These are phyloP conservation scores for Aphaenogaster ashmeadi DNA, from an alignment of 1,140 invertebrate genomes.

Conservation along the genomic window DNA sequence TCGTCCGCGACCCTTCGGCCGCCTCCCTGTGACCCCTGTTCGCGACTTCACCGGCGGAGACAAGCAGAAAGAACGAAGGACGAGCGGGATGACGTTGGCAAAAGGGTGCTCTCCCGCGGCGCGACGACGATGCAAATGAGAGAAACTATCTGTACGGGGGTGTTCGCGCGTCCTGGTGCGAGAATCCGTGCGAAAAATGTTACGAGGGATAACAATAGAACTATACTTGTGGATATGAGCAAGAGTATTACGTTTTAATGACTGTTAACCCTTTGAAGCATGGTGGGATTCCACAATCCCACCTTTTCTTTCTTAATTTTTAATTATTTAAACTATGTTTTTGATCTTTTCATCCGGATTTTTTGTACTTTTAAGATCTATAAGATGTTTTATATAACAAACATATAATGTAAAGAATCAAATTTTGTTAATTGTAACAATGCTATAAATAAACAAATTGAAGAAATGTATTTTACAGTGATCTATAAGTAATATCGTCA, in stretches of 20 bases:
- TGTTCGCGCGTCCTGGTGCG: not conserved
- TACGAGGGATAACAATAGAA: constrained; percentile 19
- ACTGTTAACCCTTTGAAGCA: not conserved
- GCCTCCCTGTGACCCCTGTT: not conserved
- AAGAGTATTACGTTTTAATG: not conserved
- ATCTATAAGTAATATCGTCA: no score
- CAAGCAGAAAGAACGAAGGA: constrained; percentile 13
- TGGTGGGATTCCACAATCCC: no score
- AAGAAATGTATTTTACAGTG: no score
- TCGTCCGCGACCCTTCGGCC: constrained; percentile 10
- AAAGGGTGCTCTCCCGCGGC: constrained; percentile 53
- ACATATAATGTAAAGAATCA: no score
- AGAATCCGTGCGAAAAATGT: constrained; percentile 1
- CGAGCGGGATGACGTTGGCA: constrained; percentile 22
- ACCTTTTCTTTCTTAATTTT: no score
- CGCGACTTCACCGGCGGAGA: constrained; percentile 46
- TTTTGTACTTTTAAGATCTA: no score
- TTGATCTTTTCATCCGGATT: no score
- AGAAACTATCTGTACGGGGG: constrained; percentile 28
- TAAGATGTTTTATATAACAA: no score
- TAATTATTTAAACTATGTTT: no score
- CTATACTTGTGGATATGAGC: not conserved
- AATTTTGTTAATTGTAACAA: no score
- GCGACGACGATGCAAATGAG: constrained; percentile 51
- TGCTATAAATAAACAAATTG: no score